Base-by-base conservation (phyloP, 2,113 vertebrate genomes). In the Haemorhous mexicanus region DNA sequence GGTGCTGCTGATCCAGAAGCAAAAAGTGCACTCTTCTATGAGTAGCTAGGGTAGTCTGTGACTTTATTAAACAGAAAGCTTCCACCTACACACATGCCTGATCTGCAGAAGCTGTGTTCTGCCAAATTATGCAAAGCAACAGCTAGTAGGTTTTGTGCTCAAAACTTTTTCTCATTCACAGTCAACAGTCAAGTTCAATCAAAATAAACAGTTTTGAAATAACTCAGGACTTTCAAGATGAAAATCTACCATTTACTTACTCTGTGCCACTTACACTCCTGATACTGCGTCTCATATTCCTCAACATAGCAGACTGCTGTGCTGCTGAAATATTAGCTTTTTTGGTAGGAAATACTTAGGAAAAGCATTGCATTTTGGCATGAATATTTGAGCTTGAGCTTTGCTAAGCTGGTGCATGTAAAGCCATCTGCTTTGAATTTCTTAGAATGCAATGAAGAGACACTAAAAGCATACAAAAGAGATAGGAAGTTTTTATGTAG, bases 141-240 rank as follows among this genome's bases (percentile, higher is more conserved):
- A 85, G 35, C 26, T 52, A 76, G 11, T 32, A 79, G 73, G 22
- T 73, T 87, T 50, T 62, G 49, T 11, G 19, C 67, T 84, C 74
- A 63, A 79, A 85, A 85, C 3, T 8, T 23, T 50, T 49, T 26
- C n/a, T 82, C 28, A 11, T 44, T 85, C 44, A 69, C 52, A 91
- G n/a, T 75, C 52, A 89, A 81, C 27, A 70, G 49, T 56, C 66
- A 89, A 89, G 44, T 75, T 84, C 87, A 87, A 91, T 63, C 39
- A 75, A 93, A 93, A 87, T n/a, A 84, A 83, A 82, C 28, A 63
- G 23, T 47, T 96, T 16, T 47, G 30, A 91, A 96, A 41, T 53
- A 84, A 89, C 37, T 74, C 39, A 63, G 6, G 46, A 59, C 27
- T 93, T 84, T 19, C 49, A 78, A 79, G 22, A 84, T 30, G 5